These are phyloP conservation scores for Bombus huntii DNA, from an alignment of 1,140 invertebrate genomes.

Conservation along the genomic window DNA sequence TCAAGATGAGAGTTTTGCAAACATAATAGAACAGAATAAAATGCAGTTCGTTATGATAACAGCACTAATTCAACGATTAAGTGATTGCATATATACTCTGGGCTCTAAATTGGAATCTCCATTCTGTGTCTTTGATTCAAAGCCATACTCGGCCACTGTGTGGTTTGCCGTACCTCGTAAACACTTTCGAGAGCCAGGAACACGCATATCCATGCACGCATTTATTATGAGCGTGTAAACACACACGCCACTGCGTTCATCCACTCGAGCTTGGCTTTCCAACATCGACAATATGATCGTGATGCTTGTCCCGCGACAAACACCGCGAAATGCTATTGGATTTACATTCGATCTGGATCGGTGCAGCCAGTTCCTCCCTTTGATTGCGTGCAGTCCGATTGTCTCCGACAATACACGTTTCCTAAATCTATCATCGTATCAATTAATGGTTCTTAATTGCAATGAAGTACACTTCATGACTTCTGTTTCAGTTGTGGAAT, in stretches of 20 bases:
- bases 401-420: background rate
- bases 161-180: constrained; percentile 47
- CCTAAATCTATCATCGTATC: background rate
- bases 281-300: constrained; percentile 40
- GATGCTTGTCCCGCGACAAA: constrained; percentile 20
- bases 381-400: background rate
- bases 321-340: background rate
- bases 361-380: background rate
- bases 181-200: constrained; percentile 38
- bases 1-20: background rate
- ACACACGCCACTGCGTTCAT: background rate
- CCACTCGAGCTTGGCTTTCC: constrained; percentile 29
- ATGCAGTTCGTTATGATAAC: background rate
- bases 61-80: constrained; percentile 23
- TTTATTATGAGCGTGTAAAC: constrained; percentile 54
- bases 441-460: background rate
- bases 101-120: background rate
- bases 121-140: constrained; percentile 21
- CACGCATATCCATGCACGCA: constrained; percentile 44
- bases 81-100: background rate
- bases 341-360: constrained; percentile 18
- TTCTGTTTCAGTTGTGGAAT: background rate
- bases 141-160: background rate
- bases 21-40: background rate
- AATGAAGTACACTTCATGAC: background rate